phyloP scores from a whole-genome alignment of 2,113 vertebrate species.

The Capricornis sumatraensis region DNA sequence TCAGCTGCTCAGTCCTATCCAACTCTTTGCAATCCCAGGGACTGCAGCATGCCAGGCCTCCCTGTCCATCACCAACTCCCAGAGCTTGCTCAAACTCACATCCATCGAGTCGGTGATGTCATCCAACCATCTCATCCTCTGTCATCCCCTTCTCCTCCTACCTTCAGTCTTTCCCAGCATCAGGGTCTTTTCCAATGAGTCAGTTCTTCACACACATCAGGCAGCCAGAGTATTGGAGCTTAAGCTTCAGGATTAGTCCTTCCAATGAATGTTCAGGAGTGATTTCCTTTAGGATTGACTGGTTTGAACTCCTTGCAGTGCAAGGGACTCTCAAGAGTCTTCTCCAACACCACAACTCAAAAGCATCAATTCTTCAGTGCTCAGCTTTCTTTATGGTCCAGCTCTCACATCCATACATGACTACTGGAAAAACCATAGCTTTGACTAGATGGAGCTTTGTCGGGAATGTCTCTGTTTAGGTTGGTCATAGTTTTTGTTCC shows the following conservation, averaged over 20 bases:
- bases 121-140: not conserved
- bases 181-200: not conserved
- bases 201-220: not conserved
- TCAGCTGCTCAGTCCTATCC: not conserved
- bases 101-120: not conserved
- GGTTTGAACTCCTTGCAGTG: not conserved
- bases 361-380: not conserved
- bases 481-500: not conserved
- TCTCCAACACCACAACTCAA: not conserved
- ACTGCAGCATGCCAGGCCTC: not conserved
- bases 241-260: not conserved
- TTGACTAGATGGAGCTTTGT: not conserved
- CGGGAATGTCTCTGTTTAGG: not conserved
- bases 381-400: not conserved
- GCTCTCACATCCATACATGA: not conserved
- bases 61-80: not conserved
- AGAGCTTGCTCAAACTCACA: not conserved
- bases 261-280: not conserved
- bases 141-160: not conserved
- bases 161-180: not conserved
- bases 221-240: not conserved
- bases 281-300: not conserved
- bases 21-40: not conserved
- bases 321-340: not conserved
- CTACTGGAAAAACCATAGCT: not conserved